Evolutionary conservation across 2,797 vertebrate species (phyloP).

Genomic region (Enteromius anoplus): DNA sequence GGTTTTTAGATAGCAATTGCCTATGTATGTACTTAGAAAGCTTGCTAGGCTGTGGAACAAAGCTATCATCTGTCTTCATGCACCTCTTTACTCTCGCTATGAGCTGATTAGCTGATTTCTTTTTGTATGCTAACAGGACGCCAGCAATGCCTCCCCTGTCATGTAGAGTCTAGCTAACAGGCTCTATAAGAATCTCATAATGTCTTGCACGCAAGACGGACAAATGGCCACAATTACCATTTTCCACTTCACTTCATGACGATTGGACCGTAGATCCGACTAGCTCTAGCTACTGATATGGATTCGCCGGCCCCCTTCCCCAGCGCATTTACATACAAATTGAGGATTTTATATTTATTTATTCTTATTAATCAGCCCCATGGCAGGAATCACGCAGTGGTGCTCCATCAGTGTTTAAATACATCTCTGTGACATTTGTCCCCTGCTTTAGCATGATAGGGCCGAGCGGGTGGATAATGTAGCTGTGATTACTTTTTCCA

Average conservation of each 20-base stretch:
- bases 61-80: slow-evolving; percentile 45
- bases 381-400: slow-evolving; percentile 85
- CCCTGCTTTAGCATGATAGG: slow-evolving; percentile 90
- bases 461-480: slow-evolving; percentile 90
- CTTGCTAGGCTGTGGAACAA: neutral
- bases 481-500: slow-evolving; percentile 91
- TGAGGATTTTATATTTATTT: slow-evolving; percentile 82
- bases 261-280: slow-evolving; percentile 83
- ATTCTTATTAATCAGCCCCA: slow-evolving; percentile 86
- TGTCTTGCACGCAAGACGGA: slow-evolving; percentile 72
- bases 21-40: neutral
- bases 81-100: neutral
- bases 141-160: slow-evolving; percentile 43
- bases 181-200: slow-evolving; percentile 74
- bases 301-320: slow-evolving; percentile 65
- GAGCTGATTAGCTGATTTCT: slow-evolving; percentile 45
- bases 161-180: slow-evolving; percentile 47
- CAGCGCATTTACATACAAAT: slow-evolving; percentile 90
- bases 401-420: slow-evolving; percentile 90
- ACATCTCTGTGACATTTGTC: slow-evolving; percentile 92
- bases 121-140: slow-evolving; percentile 48
- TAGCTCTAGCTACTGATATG: slow-evolving; percentile 80
- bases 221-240: slow-evolving; percentile 87
- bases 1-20: neutral
- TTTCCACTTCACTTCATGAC: slow-evolving; percentile 87